Base-by-base conservation (phyloP, 2,888 invertebrate species). In the Caenorhabditis sp. region DNA sequence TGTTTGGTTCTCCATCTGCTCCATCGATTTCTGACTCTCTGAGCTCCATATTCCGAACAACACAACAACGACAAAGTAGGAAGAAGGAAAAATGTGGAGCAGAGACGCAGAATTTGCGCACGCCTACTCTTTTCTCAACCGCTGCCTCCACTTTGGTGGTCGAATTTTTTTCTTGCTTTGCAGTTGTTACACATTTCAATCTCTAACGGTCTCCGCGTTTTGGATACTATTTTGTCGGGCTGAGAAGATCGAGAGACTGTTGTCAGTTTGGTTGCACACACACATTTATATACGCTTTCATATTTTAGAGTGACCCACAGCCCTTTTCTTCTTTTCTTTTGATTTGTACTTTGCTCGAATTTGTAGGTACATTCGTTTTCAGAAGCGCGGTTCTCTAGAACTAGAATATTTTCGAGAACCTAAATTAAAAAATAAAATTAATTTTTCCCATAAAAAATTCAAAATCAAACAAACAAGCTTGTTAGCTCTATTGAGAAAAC, bases 101-200 rank as follows among this genome's bases (percentile, higher is more conserved):
- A 52, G 52, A 52, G 52, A 52, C 52, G 52, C 14, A 20, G 50
- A 50, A 25, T 54, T 54, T 54, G n/a, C n/a, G 26, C 56, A 17
- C 31, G 7, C 57, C 27, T 57, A 23, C 12, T 25, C 14, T 43
- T 43, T 43, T 3, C 12, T 3, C 5, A n/a, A 7, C n/a, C n/a
- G n/a, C n/a, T n/a, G n/a, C n/a, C n/a, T n/a, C n/a, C n/a, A n/a
- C n/a, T n/a, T n/a, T n/a, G n/a, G n/a, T n/a, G n/a, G n/a, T n/a
- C n/a, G n/a, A n/a, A n/a, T n/a, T n/a, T n/a, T n/a, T n/a, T n/a
- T n/a, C n/a, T n/a, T n/a, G n/a, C n/a, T n/a, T n/a, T n/a, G n/a
- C n/a, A n/a, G n/a, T n/a, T 31, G 1, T 31, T 31, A 31, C 25
- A 26, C 25, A 31, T 26, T 25, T n/a, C 17, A 25, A 23, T 57